Base-by-base conservation (phyloP, 2,888 invertebrate species). In the Drosophila subquinaria region DNA sequence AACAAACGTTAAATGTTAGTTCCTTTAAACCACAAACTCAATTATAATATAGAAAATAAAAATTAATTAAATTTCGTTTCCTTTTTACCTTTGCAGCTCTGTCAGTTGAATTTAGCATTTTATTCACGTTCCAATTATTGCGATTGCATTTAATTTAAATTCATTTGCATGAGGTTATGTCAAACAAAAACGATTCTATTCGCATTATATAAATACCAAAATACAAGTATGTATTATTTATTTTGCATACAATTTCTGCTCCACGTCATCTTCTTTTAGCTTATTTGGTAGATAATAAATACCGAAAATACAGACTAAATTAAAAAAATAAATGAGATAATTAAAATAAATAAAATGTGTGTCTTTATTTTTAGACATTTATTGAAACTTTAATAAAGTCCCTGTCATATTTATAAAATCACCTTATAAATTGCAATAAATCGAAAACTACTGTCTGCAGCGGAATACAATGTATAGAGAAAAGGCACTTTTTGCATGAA, bases 1-100 rank as follows among this genome's bases (percentile, higher is more conserved):
- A 64, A 52, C 10, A 51, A 66, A 51, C 64, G 71, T 81, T 81
- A 71, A 66, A 57, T 73, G 78, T 77, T 77, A 78, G 79, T 81
- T 81, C 78, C 70, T 62, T 47, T 27, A 81, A 70, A 63, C 33
- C 48, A 47, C 45, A 53, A 45, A 13, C 52, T 43, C 62, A 55
- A 55, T 50, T 67, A 55, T 62, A 52, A 27, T 53, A 53, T 53
- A 27, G 53, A 53, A 27, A 40, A n/a, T 27, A 15, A 53, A 53
- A n/a, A 42, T 17, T 42, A 17, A 55, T 55, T 30, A 3, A 11
- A 55, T 40, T 42, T 17, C 4, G 40, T 38, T 23, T 55, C 5
- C 17, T 10, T 40, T 42, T 27, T 20, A 2, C 3, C 11, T 42
- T 6, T 17, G 5, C 35, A 51, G 3, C 36, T 55, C 30, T 20